Evolutionary conservation across 1,140 invertebrate genomes (phyloP).

Genomic region (Saccostrea glomerata): DNA sequence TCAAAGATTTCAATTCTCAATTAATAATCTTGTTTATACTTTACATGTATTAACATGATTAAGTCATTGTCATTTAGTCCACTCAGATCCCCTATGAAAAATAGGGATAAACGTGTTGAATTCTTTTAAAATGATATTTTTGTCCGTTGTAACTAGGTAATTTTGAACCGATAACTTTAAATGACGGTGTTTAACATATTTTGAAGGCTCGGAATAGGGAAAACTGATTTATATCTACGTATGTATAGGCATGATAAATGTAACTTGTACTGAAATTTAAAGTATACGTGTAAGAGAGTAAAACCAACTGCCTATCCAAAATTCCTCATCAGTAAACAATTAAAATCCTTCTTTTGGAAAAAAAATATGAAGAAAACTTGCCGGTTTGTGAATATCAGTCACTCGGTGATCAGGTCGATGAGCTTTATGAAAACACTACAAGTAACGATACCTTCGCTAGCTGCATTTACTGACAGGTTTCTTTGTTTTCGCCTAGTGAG

Average conservation of each 20-base stretch:
- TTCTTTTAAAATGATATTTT: too few species aligned
- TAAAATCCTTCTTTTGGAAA: not conserved
- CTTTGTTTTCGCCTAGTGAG: not conserved
- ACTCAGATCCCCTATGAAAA: too few species aligned
- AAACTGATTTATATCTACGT: not conserved
- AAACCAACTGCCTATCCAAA: not conserved
- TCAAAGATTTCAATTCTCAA: too few species aligned
- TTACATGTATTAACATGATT: too few species aligned
- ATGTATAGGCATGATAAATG: not conserved
- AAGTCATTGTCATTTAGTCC: too few species aligned
- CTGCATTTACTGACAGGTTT: not conserved
- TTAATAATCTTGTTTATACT: too few species aligned
- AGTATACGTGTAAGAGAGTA: not conserved
- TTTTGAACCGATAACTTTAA: too few species aligned
- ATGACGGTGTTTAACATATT: not conserved
- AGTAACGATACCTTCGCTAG: not conserved
- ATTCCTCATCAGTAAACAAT: not conserved
- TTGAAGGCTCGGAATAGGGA: not conserved
- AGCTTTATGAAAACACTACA: not conserved
- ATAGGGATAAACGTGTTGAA: too few species aligned
- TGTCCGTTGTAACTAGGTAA: too few species aligned
- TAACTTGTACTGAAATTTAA: not conserved
- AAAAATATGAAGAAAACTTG: not conserved
- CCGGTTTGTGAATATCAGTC: not conserved
- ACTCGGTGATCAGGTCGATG: not conserved